Evolutionary conservation across 2,888 invertebrate species (phyloP).

Genomic region (Cheilosia urbana): DNA sequence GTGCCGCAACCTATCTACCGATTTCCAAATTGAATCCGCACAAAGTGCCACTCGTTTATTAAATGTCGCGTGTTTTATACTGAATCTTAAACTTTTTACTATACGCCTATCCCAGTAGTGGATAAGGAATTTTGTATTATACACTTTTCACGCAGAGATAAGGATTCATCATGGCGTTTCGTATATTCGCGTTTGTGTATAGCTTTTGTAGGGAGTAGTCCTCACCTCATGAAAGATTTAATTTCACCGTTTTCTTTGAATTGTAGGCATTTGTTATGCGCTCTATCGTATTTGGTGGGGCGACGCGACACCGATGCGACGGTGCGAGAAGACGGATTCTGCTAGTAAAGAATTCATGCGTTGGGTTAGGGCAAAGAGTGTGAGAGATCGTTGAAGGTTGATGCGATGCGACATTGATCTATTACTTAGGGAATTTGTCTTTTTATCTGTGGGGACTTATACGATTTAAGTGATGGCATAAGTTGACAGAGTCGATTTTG

Average conservation of each 20-base stretch:
- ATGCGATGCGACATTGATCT: slow-evolving; percentile 51
- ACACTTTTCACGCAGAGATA: slow-evolving; percentile 37
- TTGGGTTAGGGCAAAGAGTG: neutral
- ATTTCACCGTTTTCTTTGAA: slow-evolving; percentile 31
- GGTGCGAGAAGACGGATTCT: neutral
- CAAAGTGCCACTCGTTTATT: slow-evolving; percentile 68
- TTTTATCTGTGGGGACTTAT: slow-evolving; percentile 13
- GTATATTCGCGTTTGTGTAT: neutral
- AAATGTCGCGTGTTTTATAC: slow-evolving; percentile 69
- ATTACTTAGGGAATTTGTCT: slow-evolving; percentile 41
- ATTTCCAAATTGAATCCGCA: slow-evolving; percentile 60
- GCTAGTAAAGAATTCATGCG: slow-evolving; percentile 22
- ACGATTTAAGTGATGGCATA: slow-evolving; percentile 18
- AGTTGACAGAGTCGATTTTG: slow-evolving; percentile 4
- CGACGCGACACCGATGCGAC: too few relatives aligned
- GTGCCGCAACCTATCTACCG: neutral
- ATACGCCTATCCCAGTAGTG: slow-evolving; percentile 22
- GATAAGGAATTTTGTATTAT: slow-evolving; percentile 41
- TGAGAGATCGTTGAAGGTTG: slow-evolving; percentile 15
- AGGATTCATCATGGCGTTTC: slow-evolving; percentile 44
- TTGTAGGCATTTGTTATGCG: slow-evolving; percentile 45
- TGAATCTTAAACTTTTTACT: slow-evolving; percentile 45
- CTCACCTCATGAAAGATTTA: slow-evolving; percentile 46
- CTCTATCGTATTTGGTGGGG: neutral
- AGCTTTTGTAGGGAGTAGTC: slow-evolving; percentile 17